These are phyloP conservation scores for Anguilla obscura DNA, from an alignment of 2,797 vertebrate species.

Conservation along the genomic window DNA sequence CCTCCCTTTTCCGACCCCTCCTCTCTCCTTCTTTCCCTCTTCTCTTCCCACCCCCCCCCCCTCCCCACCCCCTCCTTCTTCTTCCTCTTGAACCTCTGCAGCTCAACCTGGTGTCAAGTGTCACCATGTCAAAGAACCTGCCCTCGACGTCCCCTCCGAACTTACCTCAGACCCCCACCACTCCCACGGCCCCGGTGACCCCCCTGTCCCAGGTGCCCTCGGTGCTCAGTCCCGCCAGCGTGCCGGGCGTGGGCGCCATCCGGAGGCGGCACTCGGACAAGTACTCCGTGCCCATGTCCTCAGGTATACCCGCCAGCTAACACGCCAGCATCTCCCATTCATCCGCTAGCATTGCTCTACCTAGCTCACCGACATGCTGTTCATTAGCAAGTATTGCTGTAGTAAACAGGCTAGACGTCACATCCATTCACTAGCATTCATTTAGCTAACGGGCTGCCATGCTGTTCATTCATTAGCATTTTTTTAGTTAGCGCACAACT, in stretches of 20 bases:
- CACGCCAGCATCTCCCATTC: background rate
- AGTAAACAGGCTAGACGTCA: background rate
- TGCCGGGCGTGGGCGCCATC: slow-evolving; percentile 97
- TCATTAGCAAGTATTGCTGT: background rate
- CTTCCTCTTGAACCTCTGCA: slow-evolving; percentile 68
- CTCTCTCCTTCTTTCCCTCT: background rate
- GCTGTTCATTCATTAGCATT: background rate
- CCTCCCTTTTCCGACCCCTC: too few relatives aligned
- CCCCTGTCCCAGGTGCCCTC: slow-evolving; percentile 98
- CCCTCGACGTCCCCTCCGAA: slow-evolving; percentile 95
- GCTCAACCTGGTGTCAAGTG: slow-evolving; percentile 98
- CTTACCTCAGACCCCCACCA: slow-evolving; percentile 99
- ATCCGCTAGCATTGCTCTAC: background rate
- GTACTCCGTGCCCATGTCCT: slow-evolving; percentile 96
- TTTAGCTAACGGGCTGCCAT: background rate
- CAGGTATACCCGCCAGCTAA: slow-evolving; percentile 71
- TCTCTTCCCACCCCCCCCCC: background rate
- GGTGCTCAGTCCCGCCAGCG: slow-evolving; percentile 92
- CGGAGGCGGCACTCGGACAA: slow-evolving; percentile 98
- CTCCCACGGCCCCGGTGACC: slow-evolving; percentile 94
- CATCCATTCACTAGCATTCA: background rate
- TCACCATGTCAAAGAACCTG: slow-evolving; percentile 99
- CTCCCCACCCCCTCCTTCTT: slow-evolving; percentile 42
- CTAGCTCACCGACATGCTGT: too few relatives aligned
- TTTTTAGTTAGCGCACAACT: background rate